These are phyloP conservation scores for Syngnathus floridae DNA, from an alignment of 2,113 vertebrate species.

Conservation along the genomic window DNA sequence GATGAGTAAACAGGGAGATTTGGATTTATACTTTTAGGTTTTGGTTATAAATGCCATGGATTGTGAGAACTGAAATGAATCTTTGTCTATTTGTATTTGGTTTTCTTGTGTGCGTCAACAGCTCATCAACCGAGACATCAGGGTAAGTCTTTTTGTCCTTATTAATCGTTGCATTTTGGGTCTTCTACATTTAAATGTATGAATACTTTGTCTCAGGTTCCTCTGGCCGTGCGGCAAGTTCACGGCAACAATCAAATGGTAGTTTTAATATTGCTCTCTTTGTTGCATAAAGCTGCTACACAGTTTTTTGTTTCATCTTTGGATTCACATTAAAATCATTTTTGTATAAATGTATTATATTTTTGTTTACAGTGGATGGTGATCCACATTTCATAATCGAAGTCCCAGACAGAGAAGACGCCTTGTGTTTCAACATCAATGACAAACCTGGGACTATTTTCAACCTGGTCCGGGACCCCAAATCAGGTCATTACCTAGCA, in stretches of 20 bases:
- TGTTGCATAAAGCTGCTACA: neutral
- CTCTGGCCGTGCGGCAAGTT: neutral
- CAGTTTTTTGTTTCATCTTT: neutral
- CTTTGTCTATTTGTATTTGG: neutral
- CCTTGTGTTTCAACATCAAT: conserved; percentile 91
- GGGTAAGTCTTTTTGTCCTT: neutral
- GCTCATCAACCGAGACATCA: conserved; percentile 29
- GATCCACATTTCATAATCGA: conserved; percentile 93
- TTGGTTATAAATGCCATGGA: too few species aligned
- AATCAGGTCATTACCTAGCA: conserved; percentile 68
- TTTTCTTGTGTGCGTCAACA: conserved; percentile 16
- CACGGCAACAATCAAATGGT: conserved; percentile 8
- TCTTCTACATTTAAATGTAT: neutral
- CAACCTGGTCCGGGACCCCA: conserved; percentile 79
- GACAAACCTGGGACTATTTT: conserved; percentile 81
- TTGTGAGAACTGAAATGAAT: neutral
- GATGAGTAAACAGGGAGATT: too few species aligned
- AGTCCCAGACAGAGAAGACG: conserved; percentile 74
- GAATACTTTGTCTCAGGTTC: conserved; percentile 4
- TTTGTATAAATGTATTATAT: too few species aligned
- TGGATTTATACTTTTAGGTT: too few species aligned
- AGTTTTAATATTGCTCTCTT: neutral
- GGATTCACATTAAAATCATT: too few species aligned
- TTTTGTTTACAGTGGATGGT: conserved; percentile 80
- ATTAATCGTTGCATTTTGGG: neutral